Percentiles rank a stretch among this genome's conserved stretches.
Evolutionary conservation across 2,888 invertebrate genomes (phyloP).

Genomic region (Cordilura impudica): DNA sequence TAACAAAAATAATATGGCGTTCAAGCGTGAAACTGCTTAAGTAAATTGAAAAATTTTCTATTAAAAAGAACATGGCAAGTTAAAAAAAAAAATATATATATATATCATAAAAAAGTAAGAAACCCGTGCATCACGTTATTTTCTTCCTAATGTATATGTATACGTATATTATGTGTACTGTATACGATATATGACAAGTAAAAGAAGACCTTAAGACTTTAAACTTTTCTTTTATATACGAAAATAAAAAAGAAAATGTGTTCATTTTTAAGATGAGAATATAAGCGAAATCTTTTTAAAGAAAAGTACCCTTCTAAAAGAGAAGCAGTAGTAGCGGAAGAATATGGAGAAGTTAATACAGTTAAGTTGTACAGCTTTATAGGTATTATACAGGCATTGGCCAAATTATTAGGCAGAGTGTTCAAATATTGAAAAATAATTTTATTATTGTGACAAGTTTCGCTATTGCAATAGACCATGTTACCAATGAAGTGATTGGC

Average conservation of each 20-base stretch:
- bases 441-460: too few relatives aligned
- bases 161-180: conserved; percentile 39
- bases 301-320: not conserved
- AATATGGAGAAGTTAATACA: conserved; percentile 37
- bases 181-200: conserved; percentile 14
- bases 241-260: not conserved
- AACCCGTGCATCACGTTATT: conserved; percentile 29
- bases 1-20: conserved; percentile 74
- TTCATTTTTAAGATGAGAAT: conserved; percentile 25
- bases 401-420: too few relatives aligned
- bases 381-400: not conserved
- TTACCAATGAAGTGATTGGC: too few relatives aligned
- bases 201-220: conserved; percentile 36
- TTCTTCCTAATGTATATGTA: conserved; percentile 20
- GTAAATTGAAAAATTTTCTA: conserved; percentile 69
- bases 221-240: conserved; percentile 15
- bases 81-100: conserved; percentile 20
- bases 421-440: too few relatives aligned
- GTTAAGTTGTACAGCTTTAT: conserved; percentile 2
- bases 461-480: too few relatives aligned
- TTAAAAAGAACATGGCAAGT: conserved; percentile 11
- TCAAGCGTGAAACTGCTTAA: conserved; percentile 75
- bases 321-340: not conserved
- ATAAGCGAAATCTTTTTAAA: conserved; percentile 39
- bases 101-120: conserved; percentile 38